Evolutionary conservation across 53 echinoderm and acorn worm genomes (phyloP).

Genomic region (Luidia sarsii): DNA sequence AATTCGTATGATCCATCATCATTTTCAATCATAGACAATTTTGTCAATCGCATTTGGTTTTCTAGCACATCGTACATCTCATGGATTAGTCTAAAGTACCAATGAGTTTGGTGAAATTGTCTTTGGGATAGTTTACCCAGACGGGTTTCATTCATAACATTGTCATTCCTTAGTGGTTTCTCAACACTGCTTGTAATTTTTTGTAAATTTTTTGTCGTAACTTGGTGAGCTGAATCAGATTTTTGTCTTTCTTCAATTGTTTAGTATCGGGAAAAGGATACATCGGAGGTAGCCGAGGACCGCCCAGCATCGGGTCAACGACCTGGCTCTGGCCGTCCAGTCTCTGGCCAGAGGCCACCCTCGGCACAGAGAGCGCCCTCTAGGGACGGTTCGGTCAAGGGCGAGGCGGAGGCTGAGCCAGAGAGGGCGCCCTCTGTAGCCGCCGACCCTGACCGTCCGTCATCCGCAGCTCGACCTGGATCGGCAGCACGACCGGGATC

Average conservation of each 20-base stretch:
- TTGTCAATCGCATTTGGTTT: too few species aligned
- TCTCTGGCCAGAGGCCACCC: constrained; percentile 27
- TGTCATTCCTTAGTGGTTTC: too few species aligned
- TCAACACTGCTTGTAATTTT: too few species aligned
- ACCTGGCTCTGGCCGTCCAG: constrained; percentile 27
- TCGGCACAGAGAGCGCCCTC: constrained; percentile 23
- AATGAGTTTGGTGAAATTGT: too few species aligned
- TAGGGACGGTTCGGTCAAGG: constrained; percentile 18
- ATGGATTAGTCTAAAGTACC: too few species aligned
- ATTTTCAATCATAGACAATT: too few species aligned
- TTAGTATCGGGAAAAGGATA: constrained; percentile 48
- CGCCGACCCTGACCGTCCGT: constrained; percentile 42
- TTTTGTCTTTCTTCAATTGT: constrained; percentile 14
- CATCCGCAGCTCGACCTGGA: constrained; percentile 45
- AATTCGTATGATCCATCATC: too few species aligned
- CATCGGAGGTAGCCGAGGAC: constrained; percentile 40
- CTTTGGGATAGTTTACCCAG: too few species aligned
- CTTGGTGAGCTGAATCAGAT: not conserved
- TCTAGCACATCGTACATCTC: too few species aligned
- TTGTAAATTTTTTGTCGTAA: not conserved
- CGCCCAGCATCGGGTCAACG: constrained; percentile 26
- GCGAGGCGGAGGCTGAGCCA: not conserved
- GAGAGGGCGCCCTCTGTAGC: constrained; percentile 14
- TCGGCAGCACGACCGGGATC: constrained; percentile 58
- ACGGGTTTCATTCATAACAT: too few species aligned